These are phyloP conservation scores for Dinothrombium tinctorium DNA, from an alignment of 1,140 invertebrate genomes.

Conservation along the genomic window DNA sequence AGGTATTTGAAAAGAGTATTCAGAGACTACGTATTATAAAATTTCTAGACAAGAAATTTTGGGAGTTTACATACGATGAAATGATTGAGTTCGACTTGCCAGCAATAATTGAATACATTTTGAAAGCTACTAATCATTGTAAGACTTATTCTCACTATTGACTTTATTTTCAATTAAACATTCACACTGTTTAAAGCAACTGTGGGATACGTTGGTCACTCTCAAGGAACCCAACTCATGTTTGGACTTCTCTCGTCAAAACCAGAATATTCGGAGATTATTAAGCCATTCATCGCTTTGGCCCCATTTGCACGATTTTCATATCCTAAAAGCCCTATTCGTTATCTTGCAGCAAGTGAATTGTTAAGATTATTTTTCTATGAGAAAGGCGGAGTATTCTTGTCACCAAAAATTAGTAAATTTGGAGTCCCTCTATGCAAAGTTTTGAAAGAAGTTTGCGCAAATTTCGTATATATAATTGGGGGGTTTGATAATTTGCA, in stretches of 20 bases:
- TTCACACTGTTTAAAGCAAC: neutral
- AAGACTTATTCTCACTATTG: conserved; percentile 14
- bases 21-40: too few species aligned
- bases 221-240: conserved; percentile 35
- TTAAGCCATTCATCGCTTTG: conserved; percentile 30
- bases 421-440: neutral
- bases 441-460: neutral
- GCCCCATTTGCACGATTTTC: conserved; percentile 34
- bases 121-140: conserved; percentile 27
- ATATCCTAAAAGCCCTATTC: neutral
- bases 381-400: neutral
- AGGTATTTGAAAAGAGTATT: neutral
- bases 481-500: neutral
- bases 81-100: conserved; percentile 24
- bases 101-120: conserved; percentile 24
- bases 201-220: conserved; percentile 32
- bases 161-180: neutral
- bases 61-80: conserved; percentile 23
- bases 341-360: neutral
- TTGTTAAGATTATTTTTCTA: neutral
- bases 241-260: conserved; percentile 33
- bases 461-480: neutral
- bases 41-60: conserved; percentile 21
- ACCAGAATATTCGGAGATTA: conserved; percentile 37
- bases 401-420: neutral